Conservation (phyloP, 2,797 vertebrate species). For the Acipenser ruthenus region DNA sequence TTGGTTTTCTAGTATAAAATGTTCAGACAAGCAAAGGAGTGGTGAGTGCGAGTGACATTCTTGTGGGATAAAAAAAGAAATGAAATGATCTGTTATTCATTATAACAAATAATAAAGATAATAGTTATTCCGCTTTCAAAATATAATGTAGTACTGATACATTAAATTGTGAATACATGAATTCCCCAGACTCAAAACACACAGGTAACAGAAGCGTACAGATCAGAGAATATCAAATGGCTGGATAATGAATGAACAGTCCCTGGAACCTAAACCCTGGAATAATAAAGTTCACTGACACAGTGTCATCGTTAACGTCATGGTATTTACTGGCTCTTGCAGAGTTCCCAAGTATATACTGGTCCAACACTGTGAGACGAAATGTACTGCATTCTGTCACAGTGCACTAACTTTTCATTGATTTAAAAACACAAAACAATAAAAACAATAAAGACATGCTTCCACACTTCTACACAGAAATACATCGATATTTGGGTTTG, state of each 20-base stretch:
- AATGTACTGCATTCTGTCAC: slow-evolving; percentile 24
- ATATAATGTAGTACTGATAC: too few species aligned
- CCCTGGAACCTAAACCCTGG: slow-evolving; percentile 42
- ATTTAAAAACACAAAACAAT: slow-evolving; percentile 1
- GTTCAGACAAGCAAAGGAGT: too few species aligned
- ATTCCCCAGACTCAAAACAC: too few species aligned
- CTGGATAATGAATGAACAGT: slow-evolving; percentile 10
- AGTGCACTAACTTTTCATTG: slow-evolving; percentile 13
- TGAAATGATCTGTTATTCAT: too few species aligned
- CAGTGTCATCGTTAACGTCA: not conserved
- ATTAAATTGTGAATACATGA: too few species aligned
- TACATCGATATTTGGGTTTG: slow-evolving; percentile 10
- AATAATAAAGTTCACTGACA: slow-evolving; percentile 14
- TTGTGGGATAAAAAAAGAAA: too few species aligned
- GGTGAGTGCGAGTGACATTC: too few species aligned
- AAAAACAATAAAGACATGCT: slow-evolving; percentile 17
- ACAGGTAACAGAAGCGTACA: too few species aligned
- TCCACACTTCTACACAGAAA: slow-evolving; percentile 19
- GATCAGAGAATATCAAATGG: too few species aligned
- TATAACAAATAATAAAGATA: too few species aligned
- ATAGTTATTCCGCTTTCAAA: too few species aligned
- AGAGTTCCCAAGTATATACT: slow-evolving; percentile 19
- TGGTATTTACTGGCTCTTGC: not conserved
- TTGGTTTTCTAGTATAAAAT: too few species aligned
- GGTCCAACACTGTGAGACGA: slow-evolving; percentile 45